These are phyloP conservation scores for Pristionchus fissidentatus DNA, from an alignment of 2,888 invertebrate species.

Conservation along the genomic window DNA sequence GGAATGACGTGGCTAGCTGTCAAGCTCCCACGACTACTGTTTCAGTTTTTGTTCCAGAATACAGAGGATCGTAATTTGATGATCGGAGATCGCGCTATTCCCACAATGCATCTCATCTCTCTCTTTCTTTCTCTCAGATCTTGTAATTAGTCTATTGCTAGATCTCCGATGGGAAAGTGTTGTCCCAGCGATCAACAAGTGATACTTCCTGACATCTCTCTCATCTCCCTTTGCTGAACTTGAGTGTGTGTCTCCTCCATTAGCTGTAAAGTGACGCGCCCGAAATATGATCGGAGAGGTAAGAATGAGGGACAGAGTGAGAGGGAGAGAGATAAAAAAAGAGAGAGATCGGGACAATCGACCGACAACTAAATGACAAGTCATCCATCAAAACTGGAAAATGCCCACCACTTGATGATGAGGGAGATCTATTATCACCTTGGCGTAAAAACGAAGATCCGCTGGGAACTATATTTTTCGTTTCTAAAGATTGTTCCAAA, in stretches of 20 bases:
- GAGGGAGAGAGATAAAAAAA: neutral
- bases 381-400: constrained; percentile 6
- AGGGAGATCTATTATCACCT: constrained; percentile 15
- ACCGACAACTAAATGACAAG: neutral
- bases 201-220: too few relatives aligned
- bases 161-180: too few relatives aligned
- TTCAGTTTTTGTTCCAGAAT: too few relatives aligned
- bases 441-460: neutral
- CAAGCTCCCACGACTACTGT: too few relatives aligned
- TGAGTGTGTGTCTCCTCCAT: neutral
- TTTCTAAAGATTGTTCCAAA: neutral
- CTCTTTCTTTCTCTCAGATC: too few relatives aligned
- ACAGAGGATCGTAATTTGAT: too few relatives aligned
- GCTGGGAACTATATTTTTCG: neutral
- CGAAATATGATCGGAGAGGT: neutral
- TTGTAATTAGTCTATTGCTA: too few relatives aligned
- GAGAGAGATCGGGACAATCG: neutral
- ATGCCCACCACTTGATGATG: constrained; percentile 4
- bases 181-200: too few relatives aligned
- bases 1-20: too few relatives aligned
- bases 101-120: too few relatives aligned
- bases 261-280: neutral
- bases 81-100: too few relatives aligned
- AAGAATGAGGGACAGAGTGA: neutral
- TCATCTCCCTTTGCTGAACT: neutral